phyloP scores from a whole-genome alignment of 64 coral and sea anemone genomes.

The Trachythela sp. region DNA sequence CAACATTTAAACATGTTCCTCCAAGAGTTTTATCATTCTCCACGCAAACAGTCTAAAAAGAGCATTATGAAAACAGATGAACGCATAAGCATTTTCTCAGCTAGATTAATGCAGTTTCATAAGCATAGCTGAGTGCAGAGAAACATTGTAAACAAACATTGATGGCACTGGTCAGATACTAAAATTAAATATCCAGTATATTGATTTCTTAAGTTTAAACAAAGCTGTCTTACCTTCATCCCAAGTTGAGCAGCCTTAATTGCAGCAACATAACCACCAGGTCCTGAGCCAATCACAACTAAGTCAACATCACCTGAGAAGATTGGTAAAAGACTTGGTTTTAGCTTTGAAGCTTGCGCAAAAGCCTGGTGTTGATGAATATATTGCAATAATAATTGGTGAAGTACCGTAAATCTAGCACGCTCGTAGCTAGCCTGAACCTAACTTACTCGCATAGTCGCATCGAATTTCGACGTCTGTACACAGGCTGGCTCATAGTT shows the following conservation, averaged over 20 bases:
- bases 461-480: no score
- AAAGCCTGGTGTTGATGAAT: background rate
- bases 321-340: background rate
- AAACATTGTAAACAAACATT: no score
- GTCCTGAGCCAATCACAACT: conserved; percentile 93
- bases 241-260: conserved; percentile 98
- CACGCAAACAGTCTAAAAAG: conserved; percentile 85
- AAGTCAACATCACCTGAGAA: conserved; percentile 83
- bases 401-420: no score
- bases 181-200: no score
- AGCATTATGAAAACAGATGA: no score
- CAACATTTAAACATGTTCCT: conserved; percentile 98
- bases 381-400: background rate
- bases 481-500: no score
- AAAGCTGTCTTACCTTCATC: conserved; percentile 65
- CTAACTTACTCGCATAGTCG: no score
- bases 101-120: background rate
- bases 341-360: background rate
- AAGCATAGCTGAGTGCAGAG: background rate
- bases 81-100: background rate
- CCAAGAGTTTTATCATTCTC: conserved; percentile 83
- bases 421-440: no score
- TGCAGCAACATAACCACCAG: conserved; percentile 97
- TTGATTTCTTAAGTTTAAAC: no score
- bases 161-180: background rate